Evolutionary conservation across 1,140 invertebrate species (phyloP).

Genomic region (honey bee (Apis mellifera)): Amel_HAv3.1 CM009932.2:12598501-12599000

Average conservation of each 20-base stretch:
- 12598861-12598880: not conserved
- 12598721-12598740: conserved; percentile 79
- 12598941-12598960: not conserved
- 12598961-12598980: not conserved
- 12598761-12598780: conserved; percentile 81
- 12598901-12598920: not conserved
- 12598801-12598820: conserved; percentile 44
- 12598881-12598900: not conserved
- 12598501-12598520: not conserved
- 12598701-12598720: conserved; percentile 75
- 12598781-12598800: conserved; percentile 78
- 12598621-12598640: conserved; percentile 68
- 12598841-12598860: not conserved
- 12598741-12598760: conserved; percentile 80
- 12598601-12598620: conserved; percentile 65
- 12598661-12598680: conserved; percentile 70
- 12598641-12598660: conserved; percentile 65
- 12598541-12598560: conserved; percentile 57
- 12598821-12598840: not conserved
- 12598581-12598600: conserved; percentile 59
- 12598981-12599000: not conserved
- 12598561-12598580: conserved; percentile 61
- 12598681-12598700: conserved; percentile 74
- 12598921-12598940: not conserved
- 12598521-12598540: conserved; percentile 46